These are phyloP conservation scores for Drosophila tripunctata DNA, from an alignment of 2,888 invertebrate species.

Conservation along the genomic window DNA sequence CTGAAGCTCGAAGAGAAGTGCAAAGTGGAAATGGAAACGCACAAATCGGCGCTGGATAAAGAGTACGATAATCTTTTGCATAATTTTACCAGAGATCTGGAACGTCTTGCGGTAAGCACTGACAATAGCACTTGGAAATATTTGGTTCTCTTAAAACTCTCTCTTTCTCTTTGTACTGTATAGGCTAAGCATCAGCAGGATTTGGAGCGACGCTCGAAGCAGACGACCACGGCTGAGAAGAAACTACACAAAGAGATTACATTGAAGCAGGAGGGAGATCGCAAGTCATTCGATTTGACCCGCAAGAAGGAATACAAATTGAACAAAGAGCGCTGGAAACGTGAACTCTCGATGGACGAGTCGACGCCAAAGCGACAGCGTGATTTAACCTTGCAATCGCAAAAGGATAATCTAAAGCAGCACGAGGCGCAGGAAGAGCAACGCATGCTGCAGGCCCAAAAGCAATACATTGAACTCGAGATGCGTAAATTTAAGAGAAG, in stretches of 20 bases:
- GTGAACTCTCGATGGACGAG: constrained; percentile 95
- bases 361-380: constrained; percentile 95
- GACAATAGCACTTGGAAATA: neutral
- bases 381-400: constrained; percentile 94
- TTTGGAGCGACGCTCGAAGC: constrained; percentile 92
- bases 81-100: constrained; percentile 96
- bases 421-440: constrained; percentile 96
- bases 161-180: constrained; percentile 1
- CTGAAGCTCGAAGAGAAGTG: constrained; percentile 97
- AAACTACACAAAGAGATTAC: constrained; percentile 96
- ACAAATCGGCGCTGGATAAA: constrained; percentile 96
- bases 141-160: no score
- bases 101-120: constrained; percentile 91
- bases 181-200: constrained; percentile 91
- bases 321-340: constrained; percentile 98
- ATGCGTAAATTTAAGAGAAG: constrained; percentile 95
- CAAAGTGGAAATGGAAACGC: constrained; percentile 98
- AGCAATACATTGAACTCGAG: constrained; percentile 95
- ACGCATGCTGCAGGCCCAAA: constrained; percentile 93
- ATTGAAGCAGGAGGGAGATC: constrained; percentile 94
- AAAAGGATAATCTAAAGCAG: constrained; percentile 95
- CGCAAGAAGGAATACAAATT: constrained; percentile 98
- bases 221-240: constrained; percentile 94
- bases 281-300: constrained; percentile 95
- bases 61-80: constrained; percentile 97